Percentiles rank a stretch among this genome's conserved stretches.
Evolutionary conservation across 2,888 invertebrate species (phyloP).

Genomic region (Branchinecta sandiegonensis): DNA sequence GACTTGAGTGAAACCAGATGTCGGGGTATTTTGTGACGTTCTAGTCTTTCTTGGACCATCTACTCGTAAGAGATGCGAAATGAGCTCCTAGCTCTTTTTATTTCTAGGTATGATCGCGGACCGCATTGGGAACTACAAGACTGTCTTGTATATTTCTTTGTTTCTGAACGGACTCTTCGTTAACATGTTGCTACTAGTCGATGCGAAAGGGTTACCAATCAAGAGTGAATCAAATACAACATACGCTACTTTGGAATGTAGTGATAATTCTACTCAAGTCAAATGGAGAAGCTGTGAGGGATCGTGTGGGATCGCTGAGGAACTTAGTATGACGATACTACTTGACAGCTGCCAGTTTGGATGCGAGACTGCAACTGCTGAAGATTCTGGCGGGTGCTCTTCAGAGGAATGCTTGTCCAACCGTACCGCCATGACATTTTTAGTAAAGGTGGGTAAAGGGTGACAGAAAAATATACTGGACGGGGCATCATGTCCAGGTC

Average conservation of each 20-base stretch:
- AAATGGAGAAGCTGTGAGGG: background rate
- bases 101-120: conserved; percentile 25
- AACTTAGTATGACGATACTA: background rate
- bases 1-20: no score
- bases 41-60: no score
- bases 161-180: conserved; percentile 62
- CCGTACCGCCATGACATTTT: conserved; percentile 24
- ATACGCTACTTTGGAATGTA: conserved; percentile 17
- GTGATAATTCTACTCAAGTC: background rate
- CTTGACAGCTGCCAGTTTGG: conserved; percentile 17
- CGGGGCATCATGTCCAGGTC: no score
- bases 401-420: conserved; percentile 16
- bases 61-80: no score
- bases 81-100: no score
- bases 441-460: conserved; percentile 22
- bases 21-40: no score
- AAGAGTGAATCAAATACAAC: background rate
- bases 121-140: conserved; percentile 41
- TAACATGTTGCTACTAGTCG: conserved; percentile 56
- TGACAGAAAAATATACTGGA: no score
- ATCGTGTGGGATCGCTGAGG: background rate
- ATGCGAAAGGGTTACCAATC: conserved; percentile 16
- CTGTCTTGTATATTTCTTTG: conserved; percentile 60
- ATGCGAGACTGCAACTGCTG: conserved; percentile 18
- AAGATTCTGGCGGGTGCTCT: no score